These are phyloP conservation scores for Callorhinus ursinus DNA, from an alignment of 2,113 vertebrate genomes.

Conservation along the genomic window DNA sequence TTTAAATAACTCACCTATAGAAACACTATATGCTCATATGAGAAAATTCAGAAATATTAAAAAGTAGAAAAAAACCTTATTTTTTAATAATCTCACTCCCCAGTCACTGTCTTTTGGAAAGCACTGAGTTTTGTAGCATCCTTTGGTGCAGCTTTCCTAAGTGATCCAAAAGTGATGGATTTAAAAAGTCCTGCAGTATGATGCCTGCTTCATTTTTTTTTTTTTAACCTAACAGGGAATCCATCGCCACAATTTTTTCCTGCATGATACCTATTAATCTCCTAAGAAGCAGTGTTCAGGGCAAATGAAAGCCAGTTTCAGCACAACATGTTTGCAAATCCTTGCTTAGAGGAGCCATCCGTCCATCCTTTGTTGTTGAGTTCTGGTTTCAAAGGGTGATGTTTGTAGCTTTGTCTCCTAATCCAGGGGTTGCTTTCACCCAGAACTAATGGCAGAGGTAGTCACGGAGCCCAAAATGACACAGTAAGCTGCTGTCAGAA, in stretches of 20 bases:
- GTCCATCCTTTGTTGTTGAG: neutral
- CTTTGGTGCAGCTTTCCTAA: neutral
- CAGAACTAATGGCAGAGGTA: neutral
- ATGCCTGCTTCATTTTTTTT: neutral
- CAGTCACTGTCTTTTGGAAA: neutral
- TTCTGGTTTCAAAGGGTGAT: neutral
- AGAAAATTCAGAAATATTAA: constrained; percentile 14
- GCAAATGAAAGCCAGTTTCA: neutral
- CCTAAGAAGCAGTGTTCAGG: neutral
- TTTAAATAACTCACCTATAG: neutral
- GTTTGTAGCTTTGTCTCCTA: neutral
- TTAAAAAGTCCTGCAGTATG: neutral
- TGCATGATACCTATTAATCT: neutral
- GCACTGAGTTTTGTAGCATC: neutral
- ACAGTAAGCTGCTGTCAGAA: neutral
- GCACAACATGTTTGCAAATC: neutral
- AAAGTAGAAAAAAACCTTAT: neutral
- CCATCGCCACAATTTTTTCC: neutral
- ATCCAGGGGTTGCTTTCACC: neutral
- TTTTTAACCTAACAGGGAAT: neutral
- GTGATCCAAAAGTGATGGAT: neutral
- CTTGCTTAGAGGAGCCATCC: neutral
- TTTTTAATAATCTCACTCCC: neutral
- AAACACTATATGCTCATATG: neutral
- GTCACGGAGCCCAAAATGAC: neutral